These are phyloP conservation scores for Chrysogorgia sp. DNA, from an alignment of 92 coral and sea anemone species.

Conservation along the genomic window DNA sequence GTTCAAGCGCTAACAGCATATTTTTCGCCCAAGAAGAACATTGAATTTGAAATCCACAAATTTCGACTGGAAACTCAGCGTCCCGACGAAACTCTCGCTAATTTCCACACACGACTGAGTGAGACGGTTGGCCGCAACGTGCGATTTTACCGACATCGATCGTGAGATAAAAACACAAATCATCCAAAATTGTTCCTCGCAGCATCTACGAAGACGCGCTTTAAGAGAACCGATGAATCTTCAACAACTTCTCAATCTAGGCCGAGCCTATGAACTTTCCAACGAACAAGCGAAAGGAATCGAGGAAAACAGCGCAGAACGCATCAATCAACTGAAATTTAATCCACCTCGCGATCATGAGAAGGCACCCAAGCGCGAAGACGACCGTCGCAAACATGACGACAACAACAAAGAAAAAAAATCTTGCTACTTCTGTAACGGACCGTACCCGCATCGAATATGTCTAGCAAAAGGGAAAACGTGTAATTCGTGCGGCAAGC, in stretches of 20 bases:
- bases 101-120: background rate
- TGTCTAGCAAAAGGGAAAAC: slow-evolving; percentile 61
- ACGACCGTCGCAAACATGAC: background rate
- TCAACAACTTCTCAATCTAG: slow-evolving; percentile 38
- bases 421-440: slow-evolving; percentile 32
- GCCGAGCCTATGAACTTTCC: slow-evolving; percentile 49
- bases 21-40: slow-evolving; percentile 6
- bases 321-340: background rate
- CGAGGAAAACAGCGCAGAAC: slow-evolving; percentile 7
- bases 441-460: background rate
- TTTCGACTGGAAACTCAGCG: background rate
- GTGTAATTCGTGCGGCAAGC: slow-evolving; percentile 49
- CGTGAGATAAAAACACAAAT: slow-evolving; percentile 38
- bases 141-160: slow-evolving; percentile 34
- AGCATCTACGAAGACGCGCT: slow-evolving; percentile 40
- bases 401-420: background rate
- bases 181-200: slow-evolving; percentile 29
- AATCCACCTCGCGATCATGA: background rate
- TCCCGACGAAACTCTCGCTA: background rate
- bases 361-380: background rate
- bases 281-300: slow-evolving; percentile 53
- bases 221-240: slow-evolving; percentile 47
- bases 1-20: background rate
- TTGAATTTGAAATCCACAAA: slow-evolving; percentile 9
- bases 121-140: slow-evolving; percentile 14